Base-by-base conservation (phyloP, 1,140 invertebrate species). In the Gonatopus flavifemur region DNA sequence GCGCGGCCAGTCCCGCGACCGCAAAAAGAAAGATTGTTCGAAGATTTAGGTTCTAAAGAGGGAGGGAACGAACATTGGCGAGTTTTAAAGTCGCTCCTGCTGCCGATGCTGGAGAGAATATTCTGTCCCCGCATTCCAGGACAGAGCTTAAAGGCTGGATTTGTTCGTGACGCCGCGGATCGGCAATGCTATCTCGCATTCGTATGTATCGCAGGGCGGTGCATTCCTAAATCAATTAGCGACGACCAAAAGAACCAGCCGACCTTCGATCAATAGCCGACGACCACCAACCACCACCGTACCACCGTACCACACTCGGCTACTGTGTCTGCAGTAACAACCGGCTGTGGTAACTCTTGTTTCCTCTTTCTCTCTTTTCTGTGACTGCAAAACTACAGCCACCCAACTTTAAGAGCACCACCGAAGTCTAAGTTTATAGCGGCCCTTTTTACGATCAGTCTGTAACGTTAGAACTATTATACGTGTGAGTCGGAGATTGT, bases 161-260 rank as follows among this genome's bases (percentile, higher is more conserved):
- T n/a, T n/a, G n/a, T n/a, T 40, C 52, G 57, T 56, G 41, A 45
- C 54, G 46, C 35, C 20, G 43, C 37, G 21, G 43, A 31, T 39
- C 30, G 22, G 41, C 45, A 45, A 20, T 37, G 10, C 53, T 25
- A n/a, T n/a, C 39, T 18, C 38, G 58, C 48, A 32, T 49, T 52
- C 52, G 56, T 53, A 64, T 57, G n/a, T n/a, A n/a, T n/a, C n/a
- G n/a, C 49, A 38, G 32, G 52, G 25, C 55, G 62, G 52, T n/a
- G n/a, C 54, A 67, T 70, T 64, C 66, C 65, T 67, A 66, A 69
- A 72, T 72, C 67, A 73, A 73, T 73, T 73, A 72, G 54, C 62
- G 57, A 62, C 55, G 46, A 42, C 57, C 57, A 51, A 66, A 73
- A 68, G 62, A 70, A 73, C 48, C 57, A 39, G 67, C 45, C 63